Base-by-base conservation (phyloP, 2,113 vertebrate species). In the Cairina moschata region DNA sequence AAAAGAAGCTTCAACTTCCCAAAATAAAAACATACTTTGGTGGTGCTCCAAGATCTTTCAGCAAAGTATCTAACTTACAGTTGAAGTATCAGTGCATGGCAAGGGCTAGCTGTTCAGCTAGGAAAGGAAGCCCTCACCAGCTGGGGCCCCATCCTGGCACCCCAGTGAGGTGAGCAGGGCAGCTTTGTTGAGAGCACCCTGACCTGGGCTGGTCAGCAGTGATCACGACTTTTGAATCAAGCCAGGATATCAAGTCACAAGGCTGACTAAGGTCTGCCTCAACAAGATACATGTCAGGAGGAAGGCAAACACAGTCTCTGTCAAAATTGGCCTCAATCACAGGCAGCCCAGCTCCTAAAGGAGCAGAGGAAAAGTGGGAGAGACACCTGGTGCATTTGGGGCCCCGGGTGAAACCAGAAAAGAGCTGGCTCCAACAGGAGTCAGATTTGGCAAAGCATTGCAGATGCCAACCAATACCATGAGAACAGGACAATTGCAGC, bases 91-190 rank as follows among this genome's bases (percentile, higher is more conserved):
- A 78, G 40, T 31, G 54, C 29, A 28, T 11, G 58, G 21, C 1
- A 2, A 63, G 21, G 10, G 20, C 12, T 40, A 60, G 8, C 36
- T 68, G 36, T 46, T 78, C 28, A 20, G 17, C 6, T 31, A 62
- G 32, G 13, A 40, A 63, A 68, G 21, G 29, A 12, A 32, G 17
- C 31, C 11, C 5, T 55, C 26, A 42, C 26, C 21, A 36, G 36
- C 38, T 17, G 26, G 25, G 32, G 11, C 20, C 8, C 17, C 4
- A 1, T 52, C 18, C 38, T 6, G 60, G 17, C 18, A 48, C 7
- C 6, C 29, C 54, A 68, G 31, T 0, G 1, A 60, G 58, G 18
- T 0, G 3, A 63, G 23, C 25, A 69, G 9, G 34, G 12, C 28
- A 59, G 23, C 42, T 56, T 23, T 87, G 48, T 9, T 0, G 6